Evolutionary conservation across 2,797 vertebrate genomes (phyloP), one percentile per base, ranked within the genome.

Genomic region (Australoheros facetus): DNA sequence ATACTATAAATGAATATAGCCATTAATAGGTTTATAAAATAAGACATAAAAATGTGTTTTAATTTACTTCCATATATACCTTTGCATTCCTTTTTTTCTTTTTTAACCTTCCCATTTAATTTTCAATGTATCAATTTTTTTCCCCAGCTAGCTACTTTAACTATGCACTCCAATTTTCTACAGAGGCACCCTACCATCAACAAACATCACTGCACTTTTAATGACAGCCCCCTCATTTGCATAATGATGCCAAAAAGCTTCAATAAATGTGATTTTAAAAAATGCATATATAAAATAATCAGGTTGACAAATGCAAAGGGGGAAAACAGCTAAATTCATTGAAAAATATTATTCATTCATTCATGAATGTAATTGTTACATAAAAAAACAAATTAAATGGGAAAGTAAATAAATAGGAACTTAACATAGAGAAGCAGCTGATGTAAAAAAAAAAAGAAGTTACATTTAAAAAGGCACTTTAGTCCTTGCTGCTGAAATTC

Each of bases 401-500:
- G 42, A 51, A 69, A 51, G 42, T 69, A 16, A 69, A 51, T 69
- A 51, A 69, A 69, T 48, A 69, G 11, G 26, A 51, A 69, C 16
- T 51, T 51, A 48, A 66, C 4, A 66, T n/a, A 30, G 16, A 51
- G 45, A 69, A 30, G 45, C 5, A 69, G 51, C 19, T 51, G 28
- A 2, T 51, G 45, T 51, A 6, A 10, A 37, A 37, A 34, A 66
- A 30, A 12, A 54, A 69, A 30, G 7, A 54, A 11, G 42, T 66
- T 66, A 19, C 11, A 30, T 69, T 73, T 82, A 71, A 59, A 86
- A 85, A 88, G 81, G 92, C 92, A 93, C 92, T 93, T 94, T 91
- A 91, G 90, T 83, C 39, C 34, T 78, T 89, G 78, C 82, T 82
- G 81, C 82, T 85, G 58, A 85, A 77, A 78, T 45, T 77, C 69